Percentiles rank a stretch among this genome's conserved stretches.
These are phyloP conservation scores for Pelobates fuscus DNA, from an alignment of 2,113 vertebrate genomes.

Conservation along the genomic window DNA sequence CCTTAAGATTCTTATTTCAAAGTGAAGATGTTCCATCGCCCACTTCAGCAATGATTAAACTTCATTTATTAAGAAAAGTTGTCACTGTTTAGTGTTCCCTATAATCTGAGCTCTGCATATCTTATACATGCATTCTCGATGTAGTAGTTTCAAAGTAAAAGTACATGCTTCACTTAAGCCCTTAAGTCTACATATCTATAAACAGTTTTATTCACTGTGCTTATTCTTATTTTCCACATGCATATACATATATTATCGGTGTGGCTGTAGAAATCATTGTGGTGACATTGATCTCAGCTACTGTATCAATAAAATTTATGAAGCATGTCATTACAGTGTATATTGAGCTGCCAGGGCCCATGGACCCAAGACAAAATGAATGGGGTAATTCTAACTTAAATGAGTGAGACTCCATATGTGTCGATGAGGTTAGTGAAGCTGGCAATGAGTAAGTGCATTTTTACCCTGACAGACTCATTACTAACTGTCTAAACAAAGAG, in stretches of 20 bases:
- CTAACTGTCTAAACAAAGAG: slow-evolving; percentile 23
- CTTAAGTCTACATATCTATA: not conserved
- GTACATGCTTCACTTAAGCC: no score
- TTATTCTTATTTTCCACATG: slow-evolving; percentile 22
- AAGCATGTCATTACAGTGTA: slow-evolving; percentile 47
- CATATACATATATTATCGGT: slow-evolving; percentile 32
- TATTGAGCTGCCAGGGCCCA: slow-evolving; percentile 29
- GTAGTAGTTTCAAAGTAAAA: no score
- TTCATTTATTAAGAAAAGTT: not conserved
- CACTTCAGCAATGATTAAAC: slow-evolving; percentile 7
- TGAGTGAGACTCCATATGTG: slow-evolving; percentile 19
- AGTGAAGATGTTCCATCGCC: slow-evolving; percentile 8
- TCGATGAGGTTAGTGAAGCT: slow-evolving; percentile 23
- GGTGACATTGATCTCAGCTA: slow-evolving; percentile 29
- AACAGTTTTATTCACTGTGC: not conserved
- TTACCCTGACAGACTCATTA: slow-evolving; percentile 24
- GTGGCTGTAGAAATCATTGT: slow-evolving; percentile 41
- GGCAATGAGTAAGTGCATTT: slow-evolving; percentile 17
- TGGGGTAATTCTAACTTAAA: slow-evolving; percentile 39
- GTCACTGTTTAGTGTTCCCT: not conserved
- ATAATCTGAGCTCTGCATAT: no score
- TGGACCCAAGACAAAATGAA: slow-evolving; percentile 46
- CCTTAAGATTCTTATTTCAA: not conserved
- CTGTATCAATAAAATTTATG: slow-evolving; percentile 50
- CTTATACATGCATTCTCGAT: no score